Conservation (phyloP, 2,797 vertebrate genomes). For the Falco rusticolus region DNA sequence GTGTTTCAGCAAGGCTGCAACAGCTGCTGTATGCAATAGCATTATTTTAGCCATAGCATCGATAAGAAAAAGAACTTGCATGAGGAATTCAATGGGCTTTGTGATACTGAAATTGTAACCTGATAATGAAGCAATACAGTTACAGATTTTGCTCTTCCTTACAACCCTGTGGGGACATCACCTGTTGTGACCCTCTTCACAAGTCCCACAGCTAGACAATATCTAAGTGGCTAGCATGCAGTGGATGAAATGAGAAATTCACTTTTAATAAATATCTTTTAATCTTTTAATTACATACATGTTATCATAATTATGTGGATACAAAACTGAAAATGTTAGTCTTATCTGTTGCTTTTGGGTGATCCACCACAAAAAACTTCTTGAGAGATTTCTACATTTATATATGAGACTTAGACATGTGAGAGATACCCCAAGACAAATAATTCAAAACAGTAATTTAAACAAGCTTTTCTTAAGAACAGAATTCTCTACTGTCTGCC, state of each 20-base stretch:
- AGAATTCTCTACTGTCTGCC: not conserved
- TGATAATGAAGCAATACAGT: not conserved
- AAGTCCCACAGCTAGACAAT: not conserved
- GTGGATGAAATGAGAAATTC: not conserved
- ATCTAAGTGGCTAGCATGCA: not conserved
- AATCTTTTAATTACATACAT: not conserved
- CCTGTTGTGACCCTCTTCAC: not conserved
- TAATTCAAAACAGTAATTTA: not conserved
- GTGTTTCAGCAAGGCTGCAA: not conserved
- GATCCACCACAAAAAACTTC: not conserved
- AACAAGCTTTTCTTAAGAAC: not conserved
- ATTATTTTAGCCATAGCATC: not conserved
- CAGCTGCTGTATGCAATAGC: not conserved
- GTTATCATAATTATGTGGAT: not conserved
- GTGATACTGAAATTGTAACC: not conserved
- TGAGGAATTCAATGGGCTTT: not conserved
- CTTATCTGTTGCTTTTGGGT: not conserved
- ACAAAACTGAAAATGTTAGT: not conserved
- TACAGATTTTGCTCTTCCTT: not conserved
- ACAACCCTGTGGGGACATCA: not conserved
- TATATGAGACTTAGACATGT: not conserved
- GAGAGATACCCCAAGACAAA: not conserved
- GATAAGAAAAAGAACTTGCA: not conserved
- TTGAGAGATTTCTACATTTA: not conserved
- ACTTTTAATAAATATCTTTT: not conserved